Evolutionary conservation across 2,888 invertebrate species (phyloP).

Genomic region (Eledona agricola): DNA sequence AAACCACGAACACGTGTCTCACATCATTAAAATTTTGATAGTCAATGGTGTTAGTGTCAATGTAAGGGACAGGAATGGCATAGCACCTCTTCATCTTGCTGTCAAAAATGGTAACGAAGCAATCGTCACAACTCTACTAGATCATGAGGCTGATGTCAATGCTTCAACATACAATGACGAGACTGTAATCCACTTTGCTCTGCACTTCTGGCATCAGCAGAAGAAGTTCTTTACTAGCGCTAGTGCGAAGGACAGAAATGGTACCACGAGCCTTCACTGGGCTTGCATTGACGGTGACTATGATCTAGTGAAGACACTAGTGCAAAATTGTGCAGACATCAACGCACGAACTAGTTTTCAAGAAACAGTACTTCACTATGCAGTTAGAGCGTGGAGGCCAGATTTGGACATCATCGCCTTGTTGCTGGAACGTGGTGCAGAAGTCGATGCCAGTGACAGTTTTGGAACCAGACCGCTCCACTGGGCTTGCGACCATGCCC

Average conservation of each 20-base stretch:
- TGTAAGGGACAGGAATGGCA: constrained; percentile 1
- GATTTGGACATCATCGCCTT: constrained; percentile 4
- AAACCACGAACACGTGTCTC: not conserved
- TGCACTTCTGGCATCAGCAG: constrained; percentile 4
- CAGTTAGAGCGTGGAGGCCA: not conserved
- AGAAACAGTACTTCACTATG: constrained; percentile 2
- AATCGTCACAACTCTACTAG: constrained; percentile 4
- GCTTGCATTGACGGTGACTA: constrained; percentile 7
- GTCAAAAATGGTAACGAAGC: not conserved
- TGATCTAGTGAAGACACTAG: not conserved
- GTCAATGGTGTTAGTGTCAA: constrained; percentile 1
- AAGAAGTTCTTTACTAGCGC: not conserved
- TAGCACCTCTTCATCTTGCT: constrained; percentile 6
- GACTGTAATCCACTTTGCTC: constrained; percentile 1
- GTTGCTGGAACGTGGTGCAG: constrained; percentile 1
- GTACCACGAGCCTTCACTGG: constrained; percentile 1
- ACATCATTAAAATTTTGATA: not conserved
- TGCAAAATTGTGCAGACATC: not conserved
- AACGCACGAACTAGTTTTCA: not conserved
- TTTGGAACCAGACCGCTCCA: constrained; percentile 3
- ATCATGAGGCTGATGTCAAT: constrained; percentile 9
- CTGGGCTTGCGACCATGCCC: constrained; percentile 1
- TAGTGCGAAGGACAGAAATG: not conserved
- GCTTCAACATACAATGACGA: constrained; percentile 2
- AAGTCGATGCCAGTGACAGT: not conserved